Evolutionary conservation across 2,113 vertebrate genomes (phyloP).

Genomic region (Cranoglanis bouderius): DNA sequence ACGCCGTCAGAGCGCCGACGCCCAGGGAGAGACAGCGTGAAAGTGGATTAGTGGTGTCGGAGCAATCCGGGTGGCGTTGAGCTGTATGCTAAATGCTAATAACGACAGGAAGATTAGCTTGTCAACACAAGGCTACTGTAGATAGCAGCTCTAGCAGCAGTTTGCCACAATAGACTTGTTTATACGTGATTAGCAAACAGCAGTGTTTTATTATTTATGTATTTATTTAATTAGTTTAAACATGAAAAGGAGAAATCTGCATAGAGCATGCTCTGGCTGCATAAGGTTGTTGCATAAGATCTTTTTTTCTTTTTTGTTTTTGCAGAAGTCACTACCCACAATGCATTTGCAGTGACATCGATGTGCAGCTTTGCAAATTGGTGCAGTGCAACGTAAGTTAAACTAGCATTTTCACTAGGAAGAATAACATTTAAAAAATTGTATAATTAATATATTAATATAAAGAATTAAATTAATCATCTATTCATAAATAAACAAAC

Average conservation of each 20-base stretch:
- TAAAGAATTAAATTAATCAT: too few species aligned
- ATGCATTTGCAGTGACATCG: background rate
- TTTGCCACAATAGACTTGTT: background rate
- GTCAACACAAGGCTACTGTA: background rate
- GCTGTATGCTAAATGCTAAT: slow-evolving; percentile 23
- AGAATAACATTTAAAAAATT: background rate
- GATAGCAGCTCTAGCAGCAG: background rate
- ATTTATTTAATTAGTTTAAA: background rate
- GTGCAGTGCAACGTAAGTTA: background rate
- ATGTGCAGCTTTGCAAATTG: background rate
- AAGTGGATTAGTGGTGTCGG: slow-evolving; percentile 74
- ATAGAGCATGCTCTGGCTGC: background rate
- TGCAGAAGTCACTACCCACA: background rate
- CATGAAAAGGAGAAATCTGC: background rate
- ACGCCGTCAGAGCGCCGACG: slow-evolving; percentile 62
- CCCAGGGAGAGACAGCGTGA: slow-evolving; percentile 67
- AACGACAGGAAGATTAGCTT: slow-evolving; percentile 14
- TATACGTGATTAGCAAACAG: background rate
- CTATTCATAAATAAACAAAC: too few species aligned
- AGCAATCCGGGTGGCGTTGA: slow-evolving; percentile 60
- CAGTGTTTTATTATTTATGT: too few species aligned
- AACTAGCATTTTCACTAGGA: background rate
- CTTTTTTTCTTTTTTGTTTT: background rate
- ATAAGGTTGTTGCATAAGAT: background rate
- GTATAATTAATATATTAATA: too few species aligned